Evolutionary conservation across 2,888 invertebrate genomes (phyloP).

Genomic region (Hoplodrina ambigua): DNA sequence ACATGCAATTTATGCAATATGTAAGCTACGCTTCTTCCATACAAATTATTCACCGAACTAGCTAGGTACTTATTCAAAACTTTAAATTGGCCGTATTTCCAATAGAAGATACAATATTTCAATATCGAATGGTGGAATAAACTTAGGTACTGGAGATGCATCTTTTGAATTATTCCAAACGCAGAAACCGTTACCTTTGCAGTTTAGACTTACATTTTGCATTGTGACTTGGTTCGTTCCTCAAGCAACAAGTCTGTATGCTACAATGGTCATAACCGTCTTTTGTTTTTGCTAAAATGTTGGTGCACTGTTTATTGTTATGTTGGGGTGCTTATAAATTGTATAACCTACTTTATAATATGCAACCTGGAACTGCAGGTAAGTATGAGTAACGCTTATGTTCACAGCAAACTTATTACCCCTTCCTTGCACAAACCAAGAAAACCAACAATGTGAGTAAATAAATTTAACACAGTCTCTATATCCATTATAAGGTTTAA

Average conservation of each 20-base stretch:
- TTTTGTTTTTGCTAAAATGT: slow-evolving; percentile 42
- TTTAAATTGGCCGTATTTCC: slow-evolving; percentile 57
- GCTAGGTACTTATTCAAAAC: slow-evolving; percentile 57
- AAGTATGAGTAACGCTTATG: slow-evolving; percentile 26
- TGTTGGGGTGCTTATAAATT: slow-evolving; percentile 4
- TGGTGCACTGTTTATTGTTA: slow-evolving; percentile 14
- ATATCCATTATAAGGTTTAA: too few species aligned
- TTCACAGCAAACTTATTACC: slow-evolving; percentile 7
- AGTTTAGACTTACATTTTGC: slow-evolving; percentile 37
- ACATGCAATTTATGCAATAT: slow-evolving; percentile 44
- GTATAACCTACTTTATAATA: slow-evolving; percentile 32
- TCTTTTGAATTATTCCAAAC: slow-evolving; percentile 57
- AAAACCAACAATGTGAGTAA: too few species aligned
- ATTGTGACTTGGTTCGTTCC: slow-evolving; percentile 22
- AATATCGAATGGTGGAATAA: slow-evolving; percentile 50
- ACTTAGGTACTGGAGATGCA: slow-evolving; percentile 42
- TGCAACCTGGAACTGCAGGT: slow-evolving; percentile 12
- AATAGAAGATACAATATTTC: slow-evolving; percentile 58
- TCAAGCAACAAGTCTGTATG: slow-evolving; percentile 59
- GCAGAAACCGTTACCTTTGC: slow-evolving; percentile 40
- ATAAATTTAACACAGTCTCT: too few species aligned
- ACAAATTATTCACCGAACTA: slow-evolving; percentile 51
- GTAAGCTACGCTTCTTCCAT: slow-evolving; percentile 22
- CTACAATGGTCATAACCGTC: slow-evolving; percentile 39
- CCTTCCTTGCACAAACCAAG: too few species aligned